A percentile compares a stretch with the other conserved stretches of the same genome.
These are phyloP conservation scores for Nyctibius bracteatus DNA, from an alignment of 2,113 vertebrate genomes.

Conservation along the genomic window DNA sequence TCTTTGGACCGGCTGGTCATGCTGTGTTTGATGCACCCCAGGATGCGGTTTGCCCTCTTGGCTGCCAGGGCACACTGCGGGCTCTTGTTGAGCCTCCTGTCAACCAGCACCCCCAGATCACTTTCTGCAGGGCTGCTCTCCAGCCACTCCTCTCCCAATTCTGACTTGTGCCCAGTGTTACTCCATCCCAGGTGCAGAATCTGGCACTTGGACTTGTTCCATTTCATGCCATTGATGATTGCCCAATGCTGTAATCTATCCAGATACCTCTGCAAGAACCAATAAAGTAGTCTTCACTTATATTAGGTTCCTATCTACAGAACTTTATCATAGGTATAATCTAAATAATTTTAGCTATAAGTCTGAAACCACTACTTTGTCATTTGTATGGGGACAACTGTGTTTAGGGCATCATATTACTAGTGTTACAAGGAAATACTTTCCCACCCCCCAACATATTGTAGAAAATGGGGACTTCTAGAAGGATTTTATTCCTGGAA, in stretches of 20 bases:
- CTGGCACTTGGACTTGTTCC: neutral
- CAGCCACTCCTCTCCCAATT: neutral
- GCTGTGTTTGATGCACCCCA: neutral
- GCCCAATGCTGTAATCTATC: neutral
- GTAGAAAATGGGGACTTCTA: neutral
- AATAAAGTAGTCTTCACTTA: neutral
- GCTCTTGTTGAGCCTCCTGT: neutral
- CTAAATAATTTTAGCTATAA: neutral
- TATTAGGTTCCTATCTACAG: neutral
- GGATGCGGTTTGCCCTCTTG: neutral
- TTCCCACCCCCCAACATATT: rapidly evolving
- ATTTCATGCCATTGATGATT: neutral
- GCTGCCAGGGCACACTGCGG: neutral
- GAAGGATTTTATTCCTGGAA: neutral
- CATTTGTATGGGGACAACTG: neutral
- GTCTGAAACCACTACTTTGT: neutral
- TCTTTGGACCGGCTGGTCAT: no score
- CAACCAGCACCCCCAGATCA: neutral
- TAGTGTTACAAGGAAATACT: neutral
- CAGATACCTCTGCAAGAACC: neutral
- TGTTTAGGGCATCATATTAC: neutral
- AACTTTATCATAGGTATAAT: neutral
- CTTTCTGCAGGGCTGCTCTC: neutral
- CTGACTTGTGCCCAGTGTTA: no score
- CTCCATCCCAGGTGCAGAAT: neutral